Evolutionary conservation across 2,888 invertebrate species (phyloP).

Genomic region (Eupithecia centaureata): DNA sequence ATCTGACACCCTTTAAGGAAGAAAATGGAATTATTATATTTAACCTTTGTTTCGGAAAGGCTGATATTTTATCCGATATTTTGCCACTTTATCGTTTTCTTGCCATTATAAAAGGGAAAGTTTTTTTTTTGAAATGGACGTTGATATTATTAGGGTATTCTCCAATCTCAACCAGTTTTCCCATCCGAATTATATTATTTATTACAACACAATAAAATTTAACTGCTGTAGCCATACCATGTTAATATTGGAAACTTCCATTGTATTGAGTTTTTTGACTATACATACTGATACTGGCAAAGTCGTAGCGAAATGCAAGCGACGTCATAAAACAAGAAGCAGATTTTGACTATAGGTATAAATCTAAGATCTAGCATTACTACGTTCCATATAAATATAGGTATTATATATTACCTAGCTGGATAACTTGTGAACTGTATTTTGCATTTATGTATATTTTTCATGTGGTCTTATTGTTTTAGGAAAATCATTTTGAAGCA

Average conservation of each 20-base stretch:
- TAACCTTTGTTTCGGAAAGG: constrained; percentile 17
- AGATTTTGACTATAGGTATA: too few species aligned
- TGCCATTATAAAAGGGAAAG: neutral
- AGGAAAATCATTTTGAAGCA: too few species aligned
- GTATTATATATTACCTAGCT: too few species aligned
- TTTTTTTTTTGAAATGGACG: neutral
- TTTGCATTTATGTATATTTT: too few species aligned
- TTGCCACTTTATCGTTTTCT: constrained; percentile 10
- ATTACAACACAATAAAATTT: neutral
- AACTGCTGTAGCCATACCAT: neutral
- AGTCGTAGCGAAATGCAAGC: too few species aligned
- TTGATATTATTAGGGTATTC: neutral
- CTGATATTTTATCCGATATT: neutral
- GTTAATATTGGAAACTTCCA: neutral
- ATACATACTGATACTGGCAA: too few species aligned
- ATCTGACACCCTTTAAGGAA: constrained; percentile 16
- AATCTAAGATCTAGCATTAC: too few species aligned
- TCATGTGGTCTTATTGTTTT: too few species aligned
- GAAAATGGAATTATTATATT: constrained; percentile 28
- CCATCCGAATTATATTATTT: neutral
- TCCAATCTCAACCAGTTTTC: neutral
- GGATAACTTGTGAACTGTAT: too few species aligned
- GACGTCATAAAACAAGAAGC: too few species aligned
- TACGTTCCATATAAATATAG: too few species aligned
- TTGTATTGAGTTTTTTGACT: neutral